Evolutionary conservation across 2,113 vertebrate species (phyloP).

Genomic region (Suncus etruscus): DNA sequence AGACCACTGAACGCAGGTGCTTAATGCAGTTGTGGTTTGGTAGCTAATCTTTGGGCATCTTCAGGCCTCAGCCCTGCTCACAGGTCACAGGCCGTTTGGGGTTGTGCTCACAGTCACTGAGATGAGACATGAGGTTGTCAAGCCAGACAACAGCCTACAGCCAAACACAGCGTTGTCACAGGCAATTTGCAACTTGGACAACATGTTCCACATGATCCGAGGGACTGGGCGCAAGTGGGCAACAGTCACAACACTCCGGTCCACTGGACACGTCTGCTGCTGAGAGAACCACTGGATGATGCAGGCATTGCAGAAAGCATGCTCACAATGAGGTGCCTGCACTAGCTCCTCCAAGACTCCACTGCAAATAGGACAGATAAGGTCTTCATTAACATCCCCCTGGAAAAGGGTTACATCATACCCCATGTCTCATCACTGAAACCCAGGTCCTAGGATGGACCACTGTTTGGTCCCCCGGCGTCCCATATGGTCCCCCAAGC

Average conservation of each 20-base stretch:
- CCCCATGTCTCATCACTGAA: no score
- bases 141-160: constrained; percentile 96
- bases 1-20: constrained; percentile 94
- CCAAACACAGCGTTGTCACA: constrained; percentile 98
- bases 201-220: constrained; percentile 99
- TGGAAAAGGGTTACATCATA: no score
- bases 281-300: constrained; percentile 99
- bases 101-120: constrained; percentile 98
- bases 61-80: constrained; percentile 97
- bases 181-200: constrained; percentile 97
- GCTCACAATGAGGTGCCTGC: constrained; percentile 98
- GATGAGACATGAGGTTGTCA: constrained; percentile 97
- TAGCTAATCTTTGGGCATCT: constrained; percentile 99
- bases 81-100: constrained; percentile 97
- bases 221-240: constrained; percentile 98
- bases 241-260: constrained; percentile 97
- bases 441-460: no score
- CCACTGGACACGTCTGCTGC: constrained; percentile 99
- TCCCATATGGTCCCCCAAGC: no score
- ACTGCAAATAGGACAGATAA: no score
- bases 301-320: constrained; percentile 99
- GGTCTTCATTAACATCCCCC: no score
- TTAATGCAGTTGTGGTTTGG: constrained; percentile 98
- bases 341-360: background rate
- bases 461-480: no score